Conservation (phyloP, 2,113 vertebrate genomes). For the Camelus bactrianus region DNA sequence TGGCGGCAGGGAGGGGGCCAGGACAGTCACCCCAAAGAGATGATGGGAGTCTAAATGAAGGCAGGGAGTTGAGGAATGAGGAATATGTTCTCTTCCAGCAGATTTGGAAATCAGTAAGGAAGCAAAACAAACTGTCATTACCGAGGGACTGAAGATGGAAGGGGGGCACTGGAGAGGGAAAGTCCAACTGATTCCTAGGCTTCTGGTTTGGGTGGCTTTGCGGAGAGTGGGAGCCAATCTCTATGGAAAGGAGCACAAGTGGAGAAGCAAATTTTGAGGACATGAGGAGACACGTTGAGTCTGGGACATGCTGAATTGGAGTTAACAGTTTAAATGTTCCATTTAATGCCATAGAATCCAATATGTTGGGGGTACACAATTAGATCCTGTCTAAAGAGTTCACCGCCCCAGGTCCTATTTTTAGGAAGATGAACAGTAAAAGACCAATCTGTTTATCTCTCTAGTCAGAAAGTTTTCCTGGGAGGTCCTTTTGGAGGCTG, state of each 20-base stretch:
- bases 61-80: neutral
- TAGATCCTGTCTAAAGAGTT: neutral
- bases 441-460: neutral
- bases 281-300: neutral
- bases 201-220: neutral
- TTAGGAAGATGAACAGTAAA: neutral
- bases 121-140: neutral
- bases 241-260: neutral
- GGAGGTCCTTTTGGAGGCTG: neutral
- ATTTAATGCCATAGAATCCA: neutral
- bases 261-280: neutral
- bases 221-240: neutral
- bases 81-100: neutral
- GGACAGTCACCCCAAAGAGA: neutral
- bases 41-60: neutral
- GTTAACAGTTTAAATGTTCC: neutral
- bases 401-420: neutral
- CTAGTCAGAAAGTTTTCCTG: neutral
- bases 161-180: neutral
- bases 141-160: neutral
- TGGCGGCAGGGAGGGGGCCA: neutral
- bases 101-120: neutral
- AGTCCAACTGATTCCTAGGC: neutral
- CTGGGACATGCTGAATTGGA: neutral
- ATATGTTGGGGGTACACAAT: neutral